Evolutionary conservation across 2,888 invertebrate genomes (phyloP).

Genomic region (Agriotes lineatus): DNA sequence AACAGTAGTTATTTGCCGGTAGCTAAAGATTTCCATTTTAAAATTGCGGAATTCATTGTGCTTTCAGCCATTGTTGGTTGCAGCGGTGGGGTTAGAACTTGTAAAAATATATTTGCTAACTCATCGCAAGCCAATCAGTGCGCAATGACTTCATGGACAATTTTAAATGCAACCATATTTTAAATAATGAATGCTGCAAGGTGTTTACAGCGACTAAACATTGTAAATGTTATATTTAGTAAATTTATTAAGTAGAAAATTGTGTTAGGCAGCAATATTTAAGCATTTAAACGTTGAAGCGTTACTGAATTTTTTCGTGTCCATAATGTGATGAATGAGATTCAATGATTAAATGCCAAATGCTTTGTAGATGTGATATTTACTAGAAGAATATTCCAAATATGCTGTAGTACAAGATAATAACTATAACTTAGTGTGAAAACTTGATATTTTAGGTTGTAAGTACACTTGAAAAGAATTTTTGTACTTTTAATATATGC

Average conservation of each 20-base stretch:
- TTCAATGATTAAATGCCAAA: constrained; percentile 24
- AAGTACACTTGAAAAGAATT: constrained; percentile 9
- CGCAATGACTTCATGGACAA: not conserved
- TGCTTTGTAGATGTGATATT: constrained; percentile 24
- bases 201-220: constrained; percentile 35
- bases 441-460: not conserved
- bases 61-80: constrained; percentile 10
- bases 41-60: not conserved
- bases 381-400: not conserved
- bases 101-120: not conserved
- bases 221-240: constrained; percentile 2
- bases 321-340: not conserved
- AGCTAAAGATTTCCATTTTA: not conserved
- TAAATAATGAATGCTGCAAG: too few species aligned
- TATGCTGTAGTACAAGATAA: constrained; percentile 23
- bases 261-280: constrained; percentile 34
- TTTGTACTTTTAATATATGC: constrained; percentile 33
- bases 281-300: constrained; percentile 23
- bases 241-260: not conserved
- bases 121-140: not conserved
- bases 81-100: not conserved
- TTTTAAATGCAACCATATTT: not conserved
- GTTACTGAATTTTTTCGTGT: not conserved
- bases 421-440: constrained; percentile 7
- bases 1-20: not conserved